Conservation (phyloP, 1,140 invertebrate species). For the Drosophila aff. region DNA sequence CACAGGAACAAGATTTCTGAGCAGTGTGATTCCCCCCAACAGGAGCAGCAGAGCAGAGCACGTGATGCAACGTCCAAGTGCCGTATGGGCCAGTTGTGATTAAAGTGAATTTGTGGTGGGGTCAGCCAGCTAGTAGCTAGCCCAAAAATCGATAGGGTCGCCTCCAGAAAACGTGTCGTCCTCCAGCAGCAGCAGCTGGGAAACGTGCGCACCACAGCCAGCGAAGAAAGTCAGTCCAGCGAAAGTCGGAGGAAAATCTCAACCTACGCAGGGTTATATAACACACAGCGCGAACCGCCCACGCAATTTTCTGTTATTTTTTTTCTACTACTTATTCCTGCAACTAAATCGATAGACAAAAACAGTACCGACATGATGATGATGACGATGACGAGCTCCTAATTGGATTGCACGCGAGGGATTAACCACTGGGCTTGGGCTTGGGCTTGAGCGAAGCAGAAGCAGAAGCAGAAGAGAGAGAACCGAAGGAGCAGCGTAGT, state of each 20-base stretch:
- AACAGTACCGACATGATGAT: slow-evolving; percentile 36
- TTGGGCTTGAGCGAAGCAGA: not conserved
- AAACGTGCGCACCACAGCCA: slow-evolving; percentile 58
- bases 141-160: slow-evolving; percentile 53
- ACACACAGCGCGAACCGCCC: slow-evolving; percentile 38
- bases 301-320: slow-evolving; percentile 17
- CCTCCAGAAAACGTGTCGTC: slow-evolving; percentile 42
- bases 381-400: slow-evolving; percentile 33
- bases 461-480: not conserved
- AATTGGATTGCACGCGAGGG: slow-evolving; percentile 68
- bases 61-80: slow-evolving; percentile 48
- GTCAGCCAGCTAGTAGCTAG: slow-evolving; percentile 19
- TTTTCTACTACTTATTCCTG: not conserved
- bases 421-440: slow-evolving; percentile 38
- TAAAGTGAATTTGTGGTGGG: slow-evolving; percentile 47
- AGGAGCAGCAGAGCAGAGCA: slow-evolving; percentile 13
- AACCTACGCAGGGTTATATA: slow-evolving; percentile 63
- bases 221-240: slow-evolving; percentile 16
- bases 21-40: not conserved
- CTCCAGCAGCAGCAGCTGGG: slow-evolving; percentile 17
- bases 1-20: not conserved
- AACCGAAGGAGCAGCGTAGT: slow-evolving; percentile 1
- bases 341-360: slow-evolving; percentile 60
- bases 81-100: slow-evolving; percentile 40
- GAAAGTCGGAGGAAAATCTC: slow-evolving; percentile 51